phyloP scores from a whole-genome alignment of 1,140 invertebrate genomes.

The Drosophila guanche region DNA sequence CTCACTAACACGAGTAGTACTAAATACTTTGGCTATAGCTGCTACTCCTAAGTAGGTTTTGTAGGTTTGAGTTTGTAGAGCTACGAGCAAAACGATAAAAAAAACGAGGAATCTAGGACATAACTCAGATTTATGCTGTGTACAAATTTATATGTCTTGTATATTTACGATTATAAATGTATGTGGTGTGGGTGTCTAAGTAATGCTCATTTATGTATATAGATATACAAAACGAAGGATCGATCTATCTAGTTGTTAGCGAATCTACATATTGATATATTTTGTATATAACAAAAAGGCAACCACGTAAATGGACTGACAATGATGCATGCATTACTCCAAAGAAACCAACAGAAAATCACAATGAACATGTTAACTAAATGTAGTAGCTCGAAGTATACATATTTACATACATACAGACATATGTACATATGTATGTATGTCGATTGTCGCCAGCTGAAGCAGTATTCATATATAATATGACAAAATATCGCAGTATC shows the following conservation, averaged over 20 bases:
- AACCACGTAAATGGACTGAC: slow-evolving; percentile 62
- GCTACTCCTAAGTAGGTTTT: slow-evolving; percentile 43
- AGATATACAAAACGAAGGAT: slow-evolving; percentile 37
- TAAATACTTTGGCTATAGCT: slow-evolving; percentile 40
- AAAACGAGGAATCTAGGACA: slow-evolving; percentile 65
- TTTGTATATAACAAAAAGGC: slow-evolving; percentile 61
- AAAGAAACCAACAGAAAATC: slow-evolving; percentile 31
- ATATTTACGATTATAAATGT: slow-evolving; percentile 45
- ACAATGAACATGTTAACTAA: slow-evolving; percentile 74
- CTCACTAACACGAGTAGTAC: slow-evolving; percentile 11
- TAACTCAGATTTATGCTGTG: slow-evolving; percentile 66
- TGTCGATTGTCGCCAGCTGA: slow-evolving; percentile 56
- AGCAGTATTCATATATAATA: slow-evolving; percentile 73
- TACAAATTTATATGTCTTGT: slow-evolving; percentile 73
- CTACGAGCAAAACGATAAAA: neutral
- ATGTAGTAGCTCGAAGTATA: slow-evolving; percentile 67
- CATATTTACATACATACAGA: slow-evolving; percentile 19
- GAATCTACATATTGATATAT: slow-evolving; percentile 27
- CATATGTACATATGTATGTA: slow-evolving; percentile 8
- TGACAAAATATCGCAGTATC: slow-evolving; percentile 61
- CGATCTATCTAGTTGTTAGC: slow-evolving; percentile 57
- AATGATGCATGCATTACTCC: slow-evolving; percentile 34
- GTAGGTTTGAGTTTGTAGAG: slow-evolving; percentile 27
- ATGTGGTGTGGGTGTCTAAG: slow-evolving; percentile 30
- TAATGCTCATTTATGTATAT: slow-evolving; percentile 56